Evolutionary conservation across 2,797 vertebrate species (phyloP).

Genomic region (Protonibea diacanthus): DNA sequence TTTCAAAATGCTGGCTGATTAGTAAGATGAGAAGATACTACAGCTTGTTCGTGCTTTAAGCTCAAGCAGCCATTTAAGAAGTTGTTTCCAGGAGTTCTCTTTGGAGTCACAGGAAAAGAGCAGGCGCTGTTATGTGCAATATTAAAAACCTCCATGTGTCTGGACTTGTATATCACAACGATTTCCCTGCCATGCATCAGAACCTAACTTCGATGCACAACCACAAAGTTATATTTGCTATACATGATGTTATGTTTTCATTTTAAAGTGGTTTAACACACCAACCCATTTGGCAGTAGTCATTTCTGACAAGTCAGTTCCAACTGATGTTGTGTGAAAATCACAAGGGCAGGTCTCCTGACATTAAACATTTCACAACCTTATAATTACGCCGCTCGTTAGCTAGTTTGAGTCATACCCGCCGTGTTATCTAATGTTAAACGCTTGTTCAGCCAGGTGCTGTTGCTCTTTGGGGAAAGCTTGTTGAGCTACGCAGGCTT

Average conservation of each 20-base stretch:
- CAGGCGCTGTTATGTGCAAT: neutral
- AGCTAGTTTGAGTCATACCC: slow-evolving; percentile 31
- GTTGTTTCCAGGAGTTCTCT: neutral
- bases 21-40: slow-evolving; percentile 67
- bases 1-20: slow-evolving; percentile 62
- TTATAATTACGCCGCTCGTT: slow-evolving; percentile 38
- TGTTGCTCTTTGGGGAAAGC: slow-evolving; percentile 23
- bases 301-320: neutral
- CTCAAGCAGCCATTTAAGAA: slow-evolving; percentile 17
- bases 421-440: slow-evolving; percentile 16
- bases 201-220: slow-evolving; percentile 1
- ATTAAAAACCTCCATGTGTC: slow-evolving; percentile 26
- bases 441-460: slow-evolving; percentile 25
- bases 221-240: slow-evolving; percentile 8
- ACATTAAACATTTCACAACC: slow-evolving; percentile 24
- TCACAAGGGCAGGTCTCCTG: slow-evolving; percentile 11
- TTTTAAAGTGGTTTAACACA: slow-evolving; percentile 11
- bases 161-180: slow-evolving; percentile 1
- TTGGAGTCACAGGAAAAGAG: slow-evolving; percentile 5
- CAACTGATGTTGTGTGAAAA: neutral
- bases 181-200: slow-evolving; percentile 1
- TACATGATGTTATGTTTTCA: neutral
- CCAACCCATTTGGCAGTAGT: slow-evolving; percentile 3
- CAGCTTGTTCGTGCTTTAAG: slow-evolving; percentile 29
- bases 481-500: slow-evolving; percentile 30